These are phyloP conservation scores for Thalpophila matura DNA, from an alignment of 2,888 invertebrate genomes.

Conservation along the genomic window DNA sequence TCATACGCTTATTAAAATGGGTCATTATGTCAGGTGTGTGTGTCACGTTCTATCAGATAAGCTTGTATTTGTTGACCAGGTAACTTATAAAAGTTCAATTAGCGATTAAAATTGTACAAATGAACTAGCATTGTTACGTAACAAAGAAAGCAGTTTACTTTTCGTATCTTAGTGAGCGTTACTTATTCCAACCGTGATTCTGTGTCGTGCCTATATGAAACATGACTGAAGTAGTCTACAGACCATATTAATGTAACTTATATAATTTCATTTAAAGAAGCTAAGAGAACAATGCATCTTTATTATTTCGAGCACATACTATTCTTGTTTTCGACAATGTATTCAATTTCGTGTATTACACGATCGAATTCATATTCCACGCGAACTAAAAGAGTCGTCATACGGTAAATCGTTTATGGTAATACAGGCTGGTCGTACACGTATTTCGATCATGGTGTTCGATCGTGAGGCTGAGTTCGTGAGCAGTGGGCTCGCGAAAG, in stretches of 20 bases:
- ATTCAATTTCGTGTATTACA: slow-evolving; percentile 83
- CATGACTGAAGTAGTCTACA: slow-evolving; percentile 34
- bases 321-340: slow-evolving; percentile 78
- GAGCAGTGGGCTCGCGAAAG: slow-evolving; percentile 76
- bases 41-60: slow-evolving; percentile 53
- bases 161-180: neutral
- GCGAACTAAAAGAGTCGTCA: slow-evolving; percentile 85
- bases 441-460: slow-evolving; percentile 86
- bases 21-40: slow-evolving; percentile 54
- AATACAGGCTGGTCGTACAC: slow-evolving; percentile 81
- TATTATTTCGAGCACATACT: slow-evolving; percentile 75
- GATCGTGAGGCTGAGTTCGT: slow-evolving; percentile 87
- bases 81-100: slow-evolving; percentile 5
- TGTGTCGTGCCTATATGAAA: slow-evolving; percentile 31
- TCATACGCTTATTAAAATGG: slow-evolving; percentile 51
- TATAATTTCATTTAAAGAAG: slow-evolving; percentile 64
- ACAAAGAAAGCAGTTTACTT: neutral
- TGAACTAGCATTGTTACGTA: neutral
- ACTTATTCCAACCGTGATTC: slow-evolving; percentile 31
- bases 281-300: slow-evolving; percentile 73
- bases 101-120: neutral
- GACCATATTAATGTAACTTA: slow-evolving; percentile 35
- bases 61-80: neutral
- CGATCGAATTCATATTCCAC: slow-evolving; percentile 86
- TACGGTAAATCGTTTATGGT: slow-evolving; percentile 86